Base-by-base conservation (phyloP, 1,140 invertebrate genomes). In the Bombus waltoni region DNA sequence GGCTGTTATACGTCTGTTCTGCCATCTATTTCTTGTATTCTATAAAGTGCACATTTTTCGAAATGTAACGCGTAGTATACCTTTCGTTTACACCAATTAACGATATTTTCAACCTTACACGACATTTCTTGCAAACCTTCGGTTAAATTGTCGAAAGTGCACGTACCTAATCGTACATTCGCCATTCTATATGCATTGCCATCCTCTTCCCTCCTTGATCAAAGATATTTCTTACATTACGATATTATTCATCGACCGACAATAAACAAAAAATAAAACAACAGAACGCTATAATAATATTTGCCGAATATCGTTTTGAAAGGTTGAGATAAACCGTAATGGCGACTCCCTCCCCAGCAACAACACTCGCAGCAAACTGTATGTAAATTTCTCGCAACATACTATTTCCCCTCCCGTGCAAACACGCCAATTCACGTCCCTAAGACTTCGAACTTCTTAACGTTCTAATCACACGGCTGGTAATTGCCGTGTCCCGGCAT, bases 381-480 rank as follows among this genome's bases (percentile, higher is more conserved):
- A 62, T 62, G 59, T 62, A 13, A 62, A 62, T n/a, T 62, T n/a
- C 59, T 62, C 3, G 59, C 28, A 28, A 22, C 22, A n/a, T n/a
- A 62, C 28, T 22, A 53, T 53, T 53, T 53, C 18, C 47, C 47
- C 5, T 53, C 18, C 47, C 47, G 11, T n/a, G 59, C 59, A 62
- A 62, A n/a, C 59, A 62, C 28, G 66, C 13, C 35, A 53, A 53
- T 71, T n/a, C 59, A n/a, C 40, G 57, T 65, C 80, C 57, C 4
- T 11, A 25, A 32, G 40, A 76, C 44, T 77, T 68, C 42, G 53
- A 79, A 84, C 76, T 80, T 84, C 83, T 84, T 84, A 79, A 79
- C 83, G 76, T 80, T 80, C 76, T 72, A 84, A 84, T 84, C 83
- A 80, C 76, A 53, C n/a, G n/a, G n/a, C 6, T 32, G 32, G n/a